Evolutionary conservation across 2,888 invertebrate species (phyloP), one percentile per base, ranked within the genome.

Genomic region (Cantharis lateralis): DNA sequence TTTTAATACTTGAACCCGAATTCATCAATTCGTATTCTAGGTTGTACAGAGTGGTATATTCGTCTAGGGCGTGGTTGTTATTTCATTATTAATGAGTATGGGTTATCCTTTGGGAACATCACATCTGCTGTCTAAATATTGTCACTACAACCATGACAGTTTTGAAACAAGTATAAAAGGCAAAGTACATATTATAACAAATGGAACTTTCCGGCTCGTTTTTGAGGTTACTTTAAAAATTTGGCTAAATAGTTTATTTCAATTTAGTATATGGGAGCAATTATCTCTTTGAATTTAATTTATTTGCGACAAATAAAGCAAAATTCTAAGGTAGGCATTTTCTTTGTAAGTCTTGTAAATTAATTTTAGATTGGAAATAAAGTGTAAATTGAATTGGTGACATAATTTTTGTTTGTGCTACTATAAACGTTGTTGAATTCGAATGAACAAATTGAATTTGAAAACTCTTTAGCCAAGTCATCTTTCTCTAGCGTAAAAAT

Each of bases 401-500:
- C 48, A 48, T 48, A 48, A 48, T 48, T 48, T 48, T 48, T 48
- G 48, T 48, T 48, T 48, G 48, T 48, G 48, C n/a, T 48, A 48
- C 48, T 48, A n/a, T n/a, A 48, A 48, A n/a, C 48, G 48, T 48
- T 48, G 48, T 48, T 48, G 48, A 48, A 48, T 48, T 48, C 48
- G n/a, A 48, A 48, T n/a, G 48, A 48, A 48, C 48, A 48, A 48
- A 48, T 48, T 48, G 48, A 48, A 48, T 48, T 48, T n/a, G 48
- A 48, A 48, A 48, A 48, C 48, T 48, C 48, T 48, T 48, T 48
- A 48, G 48, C 48, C 48, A 48, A 48, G 48, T 48, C 48, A n/a
- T 48, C 48, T 48, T 48, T 48, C 48, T 48, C 48, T 48, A 48
- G 48, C 48, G 48, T 48, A 48, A 72, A 74, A 74, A 74, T 72